Percentiles rank a stretch among this genome's conserved stretches.
These are phyloP conservation scores for Scolopax mira DNA, from an alignment of 2,113 vertebrate genomes.

Conservation along the genomic window DNA sequence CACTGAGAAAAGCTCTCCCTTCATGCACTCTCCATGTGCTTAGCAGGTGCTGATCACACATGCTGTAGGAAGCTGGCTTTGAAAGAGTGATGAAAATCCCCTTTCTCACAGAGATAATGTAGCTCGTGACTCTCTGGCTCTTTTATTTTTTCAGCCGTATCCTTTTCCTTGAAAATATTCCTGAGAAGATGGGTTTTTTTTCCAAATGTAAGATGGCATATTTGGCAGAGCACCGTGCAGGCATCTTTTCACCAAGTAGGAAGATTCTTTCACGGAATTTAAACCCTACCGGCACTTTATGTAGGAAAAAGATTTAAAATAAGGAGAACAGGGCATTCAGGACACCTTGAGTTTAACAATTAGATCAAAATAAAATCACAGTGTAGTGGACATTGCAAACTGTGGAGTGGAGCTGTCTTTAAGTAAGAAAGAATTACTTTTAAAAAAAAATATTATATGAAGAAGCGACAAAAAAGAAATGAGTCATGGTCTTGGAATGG, in stretches of 20 bases:
- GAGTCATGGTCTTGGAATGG: background rate
- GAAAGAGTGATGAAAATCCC: conserved; percentile 10
- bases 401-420: background rate
- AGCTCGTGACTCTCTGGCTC: background rate
- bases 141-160: background rate
- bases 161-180: background rate
- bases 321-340: background rate
- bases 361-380: background rate
- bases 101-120: background rate
- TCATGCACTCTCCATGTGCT: conserved; percentile 3
- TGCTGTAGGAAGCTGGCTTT: conserved; percentile 14
- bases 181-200: conserved; percentile 3
- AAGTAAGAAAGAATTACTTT: background rate
- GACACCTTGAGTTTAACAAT: background rate
- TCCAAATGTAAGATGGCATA: background rate
- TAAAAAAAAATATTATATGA: background rate
- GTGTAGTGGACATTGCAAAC: background rate
- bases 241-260: background rate
- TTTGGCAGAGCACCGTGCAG: background rate
- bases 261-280: background rate
- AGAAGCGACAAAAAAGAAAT: background rate
- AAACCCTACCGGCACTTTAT: background rate
- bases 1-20: background rate
- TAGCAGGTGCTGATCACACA: conserved; percentile 33
- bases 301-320: background rate